Percentiles rank a stretch among this genome's conserved stretches.
phyloP scores from a whole-genome alignment of 2,888 invertebrate species.

The Acanthosoma haemorrhoidale region DNA sequence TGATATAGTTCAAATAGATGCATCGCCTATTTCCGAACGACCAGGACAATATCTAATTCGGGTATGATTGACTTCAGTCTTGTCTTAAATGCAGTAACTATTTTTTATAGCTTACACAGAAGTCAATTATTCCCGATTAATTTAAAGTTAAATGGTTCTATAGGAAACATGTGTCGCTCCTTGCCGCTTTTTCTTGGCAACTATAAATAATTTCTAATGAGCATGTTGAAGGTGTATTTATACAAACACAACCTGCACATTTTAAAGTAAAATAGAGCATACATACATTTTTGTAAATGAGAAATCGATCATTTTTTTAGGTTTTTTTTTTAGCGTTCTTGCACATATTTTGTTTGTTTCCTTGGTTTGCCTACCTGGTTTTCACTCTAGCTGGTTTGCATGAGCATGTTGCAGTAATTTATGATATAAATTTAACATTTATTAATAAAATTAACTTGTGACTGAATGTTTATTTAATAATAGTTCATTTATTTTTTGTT shows the following conservation, averaged over 20 bases:
- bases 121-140: conserved; percentile 4
- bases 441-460: no score
- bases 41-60: neutral
- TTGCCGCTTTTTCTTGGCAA: conserved; percentile 30
- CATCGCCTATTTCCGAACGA: conserved; percentile 28
- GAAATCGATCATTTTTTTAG: conserved; percentile 11
- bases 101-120: neutral
- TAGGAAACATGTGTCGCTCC: conserved; percentile 26
- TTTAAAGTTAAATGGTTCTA: conserved; percentile 1
- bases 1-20: conserved; percentile 22
- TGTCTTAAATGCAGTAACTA: neutral
- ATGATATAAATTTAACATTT: conserved; percentile 10
- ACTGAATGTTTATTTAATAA: no score
- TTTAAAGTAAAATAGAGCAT: neutral
- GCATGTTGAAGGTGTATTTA: conserved; percentile 12
- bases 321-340: conserved; percentile 1
- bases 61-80: conserved; percentile 17
- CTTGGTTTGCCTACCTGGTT: conserved; percentile 13
- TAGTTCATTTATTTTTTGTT: no score
- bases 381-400: conserved; percentile 26
- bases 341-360: neutral
- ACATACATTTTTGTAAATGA: conserved; percentile 11
- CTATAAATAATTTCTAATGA: conserved; percentile 18
- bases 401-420: conserved; percentile 13
- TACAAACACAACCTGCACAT: conserved; percentile 5